Conservation (phyloP, 2,113 vertebrate species). For the Alethe castanea region DNA sequence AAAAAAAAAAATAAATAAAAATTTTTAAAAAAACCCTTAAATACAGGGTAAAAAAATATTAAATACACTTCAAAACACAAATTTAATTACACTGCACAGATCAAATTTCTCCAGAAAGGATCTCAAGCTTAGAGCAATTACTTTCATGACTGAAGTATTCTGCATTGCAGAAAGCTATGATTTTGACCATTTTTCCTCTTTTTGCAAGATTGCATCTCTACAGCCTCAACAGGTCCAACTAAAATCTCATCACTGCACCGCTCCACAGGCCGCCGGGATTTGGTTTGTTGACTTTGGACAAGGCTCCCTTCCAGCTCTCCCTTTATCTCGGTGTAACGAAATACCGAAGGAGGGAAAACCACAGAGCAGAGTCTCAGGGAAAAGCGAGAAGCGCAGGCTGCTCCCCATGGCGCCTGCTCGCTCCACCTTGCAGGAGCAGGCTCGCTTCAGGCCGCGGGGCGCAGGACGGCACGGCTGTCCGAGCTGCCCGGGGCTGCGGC, state of each 20-base stretch:
- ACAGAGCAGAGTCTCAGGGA: fast-evolving
- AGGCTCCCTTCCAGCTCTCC: background rate
- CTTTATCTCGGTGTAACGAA: background rate
- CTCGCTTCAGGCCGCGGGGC: fast-evolving
- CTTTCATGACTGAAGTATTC: background rate
- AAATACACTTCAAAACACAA: background rate
- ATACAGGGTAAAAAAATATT: background rate
- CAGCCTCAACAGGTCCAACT: background rate
- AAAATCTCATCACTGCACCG: background rate
- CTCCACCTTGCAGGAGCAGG: background rate
- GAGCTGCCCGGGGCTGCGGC: background rate
- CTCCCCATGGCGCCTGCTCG: background rate
- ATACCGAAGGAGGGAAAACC: background rate
- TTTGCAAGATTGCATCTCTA: background rate
- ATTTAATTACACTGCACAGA: background rate
- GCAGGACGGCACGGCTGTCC: fast-evolving
- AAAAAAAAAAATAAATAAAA: background rate
- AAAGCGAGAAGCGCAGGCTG: background rate
- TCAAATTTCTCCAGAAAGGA: background rate
- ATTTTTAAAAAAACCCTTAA: background rate
- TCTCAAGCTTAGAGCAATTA: background rate
- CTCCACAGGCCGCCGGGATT: background rate
- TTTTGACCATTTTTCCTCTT: background rate
- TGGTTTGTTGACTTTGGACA: background rate
- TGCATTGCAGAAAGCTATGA: background rate